phyloP scores from a whole-genome alignment of 2,113 vertebrate species.

The Leptobrachium ailaonicum region DNA sequence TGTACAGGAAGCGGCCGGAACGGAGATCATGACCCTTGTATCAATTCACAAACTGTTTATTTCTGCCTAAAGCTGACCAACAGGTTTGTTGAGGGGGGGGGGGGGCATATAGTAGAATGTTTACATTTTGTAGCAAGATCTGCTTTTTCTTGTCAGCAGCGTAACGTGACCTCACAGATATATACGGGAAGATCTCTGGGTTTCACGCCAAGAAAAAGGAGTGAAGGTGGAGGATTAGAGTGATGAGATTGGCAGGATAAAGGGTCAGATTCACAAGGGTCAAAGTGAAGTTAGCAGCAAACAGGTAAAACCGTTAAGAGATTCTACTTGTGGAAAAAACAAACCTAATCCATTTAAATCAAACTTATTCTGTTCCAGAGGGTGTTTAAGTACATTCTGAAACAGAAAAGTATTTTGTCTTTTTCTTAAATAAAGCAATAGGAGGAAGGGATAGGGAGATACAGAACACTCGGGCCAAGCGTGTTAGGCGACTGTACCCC shows the following conservation, averaged over 20 bases:
- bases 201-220: neutral
- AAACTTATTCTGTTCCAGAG: neutral
- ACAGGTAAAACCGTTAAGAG: constrained; percentile 21
- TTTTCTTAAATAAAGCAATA: neutral
- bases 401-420: neutral
- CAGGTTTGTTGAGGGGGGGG: too few relatives aligned
- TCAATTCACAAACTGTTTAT: neutral
- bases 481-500: constrained; percentile 40
- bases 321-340: constrained; percentile 24
- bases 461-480: constrained; percentile 46
- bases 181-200: neutral
- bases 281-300: constrained; percentile 46
- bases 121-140: too few relatives aligned
- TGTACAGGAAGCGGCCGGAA: constrained; percentile 25
- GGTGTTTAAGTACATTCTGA: neutral
- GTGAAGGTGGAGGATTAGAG: neutral
- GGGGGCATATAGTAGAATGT: too few relatives aligned
- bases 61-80: neutral
- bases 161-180: too few relatives aligned
- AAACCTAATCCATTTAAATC: neutral
- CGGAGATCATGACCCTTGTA: neutral
- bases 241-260: neutral
- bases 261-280: neutral
- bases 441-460: neutral
- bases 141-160: too few relatives aligned